phyloP scores from a whole-genome alignment of 2,888 invertebrate genomes.

The Epistrophe eligans region DNA sequence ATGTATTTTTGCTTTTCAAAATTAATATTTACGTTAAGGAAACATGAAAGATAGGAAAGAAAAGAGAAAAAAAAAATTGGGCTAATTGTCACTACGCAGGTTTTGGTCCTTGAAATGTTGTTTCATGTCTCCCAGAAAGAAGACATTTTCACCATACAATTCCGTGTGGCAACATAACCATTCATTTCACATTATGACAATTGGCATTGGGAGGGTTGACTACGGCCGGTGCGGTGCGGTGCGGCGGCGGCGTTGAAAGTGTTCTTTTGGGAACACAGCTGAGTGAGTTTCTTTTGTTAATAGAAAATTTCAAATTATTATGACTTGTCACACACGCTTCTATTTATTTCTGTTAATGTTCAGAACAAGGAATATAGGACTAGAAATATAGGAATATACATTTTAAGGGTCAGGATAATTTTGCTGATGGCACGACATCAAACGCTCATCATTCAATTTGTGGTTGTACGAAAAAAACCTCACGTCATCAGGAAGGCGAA shows the following conservation, averaged over 20 bases:
- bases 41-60: slow-evolving; percentile 54
- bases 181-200: slow-evolving; percentile 29
- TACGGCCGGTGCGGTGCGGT: too few relatives aligned
- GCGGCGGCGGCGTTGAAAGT: slow-evolving; percentile 59
- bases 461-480: slow-evolving; percentile 46
- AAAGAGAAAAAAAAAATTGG: slow-evolving; percentile 51
- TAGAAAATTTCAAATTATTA: slow-evolving; percentile 63
- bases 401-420: slow-evolving; percentile 40
- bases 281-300: slow-evolving; percentile 63
- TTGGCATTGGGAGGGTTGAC: slow-evolving; percentile 18
- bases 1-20: slow-evolving; percentile 43
- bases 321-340: slow-evolving; percentile 69
- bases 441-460: slow-evolving; percentile 67
- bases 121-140: slow-evolving; percentile 34
- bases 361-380: background rate
- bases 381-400: background rate
- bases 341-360: background rate
- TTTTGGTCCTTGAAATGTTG: slow-evolving; percentile 47
- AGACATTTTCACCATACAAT: slow-evolving; percentile 29
- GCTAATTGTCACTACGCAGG: slow-evolving; percentile 70
- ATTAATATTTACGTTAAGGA: slow-evolving; percentile 65
- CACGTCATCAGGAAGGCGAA: slow-evolving; percentile 29
- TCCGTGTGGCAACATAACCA: slow-evolving; percentile 34
- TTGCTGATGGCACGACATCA: slow-evolving; percentile 37
- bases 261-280: slow-evolving; percentile 66